Evolutionary conservation across 2,113 vertebrate species (phyloP), one percentile per base, ranked within the genome.

Genomic region (Falco punctatus): DNA sequence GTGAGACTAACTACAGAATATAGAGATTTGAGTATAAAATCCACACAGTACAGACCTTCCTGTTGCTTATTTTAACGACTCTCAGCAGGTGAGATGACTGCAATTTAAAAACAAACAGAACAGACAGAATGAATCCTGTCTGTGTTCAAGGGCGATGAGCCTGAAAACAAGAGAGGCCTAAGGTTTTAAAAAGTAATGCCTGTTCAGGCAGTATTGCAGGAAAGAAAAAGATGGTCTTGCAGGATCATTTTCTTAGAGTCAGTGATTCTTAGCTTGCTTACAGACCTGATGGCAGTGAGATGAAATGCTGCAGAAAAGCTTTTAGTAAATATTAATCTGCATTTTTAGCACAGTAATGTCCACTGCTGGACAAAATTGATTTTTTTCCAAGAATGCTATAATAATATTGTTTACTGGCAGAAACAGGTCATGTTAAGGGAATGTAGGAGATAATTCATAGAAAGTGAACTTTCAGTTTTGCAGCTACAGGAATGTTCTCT

Each of bases 311-410:
- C 40, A 92, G 81, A 86, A 89, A 85, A 75, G 57, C 35, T 94
- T 89, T 94, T 69, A 81, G 57, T 72, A 92, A 92, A 81, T 64
- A 84, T 61, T 69, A 72, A 75, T 92, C 65, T 81, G n/a, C 69
- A 77, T 94, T 94, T 97, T 89, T 69, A 87, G 52, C 49, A 62
- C 12, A 32, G 42, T 19, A 71, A 91, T 75, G 42, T 89, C 62
- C 52, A 69, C 57, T 78, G 22, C 17, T 69, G 22, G 52, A 71
- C 24, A 81, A 84, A 85, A 91, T 28, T n/a, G 46, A 72, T 84
- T 88, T 33, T 61, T 94, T 97, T 94, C 77, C 73, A 92, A 86
- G 81, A 97, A 96, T 15, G 9, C 26, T 58, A 11, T 80, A 91
- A 89, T 20, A 75, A 28, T 72, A 65, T 58, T 65, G 40, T 94